Evolutionary conservation across 1,140 invertebrate genomes (phyloP), one percentile per base, ranked within the genome.

Genomic region (Ctenoplectra terminalis): DNA sequence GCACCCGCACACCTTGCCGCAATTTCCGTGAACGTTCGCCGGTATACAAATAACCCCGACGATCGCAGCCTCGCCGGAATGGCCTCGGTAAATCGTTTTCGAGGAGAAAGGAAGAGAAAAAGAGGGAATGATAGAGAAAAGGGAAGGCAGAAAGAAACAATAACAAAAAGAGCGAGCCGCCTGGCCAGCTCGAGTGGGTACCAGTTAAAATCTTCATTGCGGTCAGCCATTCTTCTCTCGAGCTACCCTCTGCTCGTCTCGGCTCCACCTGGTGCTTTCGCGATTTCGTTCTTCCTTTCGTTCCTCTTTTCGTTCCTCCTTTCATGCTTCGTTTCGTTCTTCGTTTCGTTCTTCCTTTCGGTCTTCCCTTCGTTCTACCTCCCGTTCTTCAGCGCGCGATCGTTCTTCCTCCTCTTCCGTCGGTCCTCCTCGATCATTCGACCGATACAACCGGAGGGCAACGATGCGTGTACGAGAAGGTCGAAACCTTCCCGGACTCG

Each of bases 161-260:
- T 82, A 83, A 82, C 60, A 90, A 76, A 73, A 86, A 82, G 76
- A 83, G 54, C 67, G 78, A 86, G 34, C 64, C 76, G 75, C 66
- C 80, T 70, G 75, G 70, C 70, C 81, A 71, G 78, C 80, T 48
- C 87, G 86, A 75, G 81, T 87, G 85, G 87, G 87, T 90, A 90
- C 89, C 83, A 90, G 90, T 92, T 93, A 93, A 93, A 93, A 93
- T 92, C 90, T 92, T 92, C 90, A 93, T 93, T 91, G 90, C 89
- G 90, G 91, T 92, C 90, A 86, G 90, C 91, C 91, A 92, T 92
- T 92, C 90, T 91, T 91, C 85, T 90, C 84, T 83, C 48, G 60
- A 61, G 34, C 52, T 82, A 70, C 48, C 71, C 66, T 84, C 77
- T 69, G 58, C 75, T 75, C 69, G 40, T 89, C 71, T 69, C 63